Evolutionary conservation across 1,140 invertebrate genomes (phyloP).

Genomic region (Phymastichus coffea): DNA sequence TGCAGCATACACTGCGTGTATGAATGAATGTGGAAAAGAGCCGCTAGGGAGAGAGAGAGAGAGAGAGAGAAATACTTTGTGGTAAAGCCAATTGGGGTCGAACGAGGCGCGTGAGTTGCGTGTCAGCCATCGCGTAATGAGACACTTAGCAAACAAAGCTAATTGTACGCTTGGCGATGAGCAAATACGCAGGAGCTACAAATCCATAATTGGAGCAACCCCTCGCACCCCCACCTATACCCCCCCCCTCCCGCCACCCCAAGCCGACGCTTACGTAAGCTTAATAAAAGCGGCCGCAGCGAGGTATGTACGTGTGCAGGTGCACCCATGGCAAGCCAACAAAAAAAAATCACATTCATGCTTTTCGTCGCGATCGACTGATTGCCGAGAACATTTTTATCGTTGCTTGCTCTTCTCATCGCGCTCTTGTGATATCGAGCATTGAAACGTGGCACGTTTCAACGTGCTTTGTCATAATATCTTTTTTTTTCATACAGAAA

Average conservation of each 20-base stretch:
- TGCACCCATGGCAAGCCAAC: conserved; percentile 6
- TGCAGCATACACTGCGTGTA: not conserved
- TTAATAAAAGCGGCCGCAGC: conserved; percentile 37
- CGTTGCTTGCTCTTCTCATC: too few species aligned
- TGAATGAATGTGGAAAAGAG: too few species aligned
- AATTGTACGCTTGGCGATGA: conserved; percentile 36
- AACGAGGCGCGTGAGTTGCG: not conserved
- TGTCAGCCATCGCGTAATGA: conserved; percentile 40
- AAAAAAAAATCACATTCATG: too few species aligned
- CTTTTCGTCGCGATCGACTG: too few species aligned
- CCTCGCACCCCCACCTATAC: not conserved
- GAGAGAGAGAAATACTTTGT: too few species aligned
- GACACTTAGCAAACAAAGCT: conserved; percentile 49
- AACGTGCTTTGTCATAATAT: too few species aligned
- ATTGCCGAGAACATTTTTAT: too few species aligned
- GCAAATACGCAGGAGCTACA: conserved; percentile 37
- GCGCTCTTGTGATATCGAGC: too few species aligned
- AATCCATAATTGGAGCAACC: conserved; percentile 43
- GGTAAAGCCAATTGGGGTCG: not conserved
- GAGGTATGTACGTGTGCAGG: too few species aligned
- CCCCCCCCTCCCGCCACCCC: not conserved
- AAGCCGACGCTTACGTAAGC: conserved; percentile 18
- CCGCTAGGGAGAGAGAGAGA: too few species aligned
- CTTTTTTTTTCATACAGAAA: too few species aligned
- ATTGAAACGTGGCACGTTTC: too few species aligned